Percentiles rank a stretch among this genome's conserved stretches.
phyloP scores from a whole-genome alignment of 1,140 invertebrate species.

The Saccostrea cuccullata region DNA sequence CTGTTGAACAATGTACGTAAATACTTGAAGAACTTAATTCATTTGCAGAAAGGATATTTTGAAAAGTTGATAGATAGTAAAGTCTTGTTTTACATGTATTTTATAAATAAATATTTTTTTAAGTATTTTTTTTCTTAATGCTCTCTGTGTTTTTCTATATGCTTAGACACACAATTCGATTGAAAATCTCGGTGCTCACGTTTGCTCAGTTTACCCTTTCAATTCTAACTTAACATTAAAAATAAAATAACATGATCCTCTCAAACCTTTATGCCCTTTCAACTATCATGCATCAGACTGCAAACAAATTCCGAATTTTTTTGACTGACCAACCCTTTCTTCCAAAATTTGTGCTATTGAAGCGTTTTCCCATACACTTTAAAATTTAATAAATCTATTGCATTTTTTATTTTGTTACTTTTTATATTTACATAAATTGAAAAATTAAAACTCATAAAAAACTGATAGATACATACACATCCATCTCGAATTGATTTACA shows the following conservation, averaged over 20 bases:
- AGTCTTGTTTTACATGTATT: too few relatives aligned
- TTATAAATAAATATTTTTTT: not conserved
- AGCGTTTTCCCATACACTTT: not conserved
- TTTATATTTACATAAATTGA: too few relatives aligned
- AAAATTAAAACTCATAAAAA: too few relatives aligned
- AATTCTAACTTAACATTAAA: not conserved
- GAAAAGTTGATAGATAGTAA: too few relatives aligned
- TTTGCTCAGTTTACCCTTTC: not conserved
- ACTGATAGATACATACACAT: too few relatives aligned
- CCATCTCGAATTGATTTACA: too few relatives aligned
- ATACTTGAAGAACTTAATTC: not conserved
- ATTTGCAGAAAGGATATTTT: not conserved
- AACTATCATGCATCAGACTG: not conserved
- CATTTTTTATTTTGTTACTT: too few relatives aligned
- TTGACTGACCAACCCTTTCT: too few relatives aligned
- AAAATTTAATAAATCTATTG: not conserved
- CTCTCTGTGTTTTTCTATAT: not conserved
- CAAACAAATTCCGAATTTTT: too few relatives aligned
- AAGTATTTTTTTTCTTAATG: not conserved
- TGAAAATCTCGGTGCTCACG: not conserved
- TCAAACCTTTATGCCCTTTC: not conserved
- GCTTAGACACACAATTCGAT: not conserved
- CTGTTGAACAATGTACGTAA: not conserved
- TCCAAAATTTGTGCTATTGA: too few relatives aligned
- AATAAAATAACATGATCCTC: not conserved